Base-by-base conservation (phyloP, 2,113 vertebrate genomes). In the Noturus placidus region DNA sequence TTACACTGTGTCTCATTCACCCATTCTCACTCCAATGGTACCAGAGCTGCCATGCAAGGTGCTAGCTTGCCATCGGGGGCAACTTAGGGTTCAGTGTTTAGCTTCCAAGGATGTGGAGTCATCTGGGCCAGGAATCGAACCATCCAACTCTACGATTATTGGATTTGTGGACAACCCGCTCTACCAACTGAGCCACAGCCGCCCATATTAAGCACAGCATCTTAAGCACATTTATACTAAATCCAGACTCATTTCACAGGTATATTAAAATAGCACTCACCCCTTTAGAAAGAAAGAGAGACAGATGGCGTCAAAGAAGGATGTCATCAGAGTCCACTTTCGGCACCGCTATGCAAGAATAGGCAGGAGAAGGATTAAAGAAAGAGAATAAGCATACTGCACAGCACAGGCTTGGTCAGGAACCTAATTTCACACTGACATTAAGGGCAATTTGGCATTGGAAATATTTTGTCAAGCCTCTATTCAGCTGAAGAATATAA, bases 391-490 rank as follows among this genome's bases (percentile, higher is more conserved):
- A 96, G 95, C 96, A 96, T 95, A 96, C 95, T 96, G 96, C 95
- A 54, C 59, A 59, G 67, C 86, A 86, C 63, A 65, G 83, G 94
- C 93, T 93, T 92, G 96, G 95, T 96, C 96, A 96, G 94, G 95
- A 96, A 96, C 96, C 95, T 96, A 96, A 97, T 97, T 97, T 97
- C 96, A 96, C 96, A 96, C 94, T 95, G 94, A 95, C 95, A 96
- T 95, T 93, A 74, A 94, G 94, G 94, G 94, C 96, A 95, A 96
- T 97, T 96, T 96, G 94, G 95, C 95, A 96, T 95, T 94, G 82
- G 95, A 94, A 95, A 96, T 95, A 95, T 95, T 96, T 96, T 95
- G 95, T 97, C 96, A 94, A 95, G 96, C 96, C 95, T 94, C 94
- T 94, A 96, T 96, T 96, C 95, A 95, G 95, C 95, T 95, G 94